Evolutionary conservation across 2,888 invertebrate genomes (phyloP), one percentile per base, ranked within the genome.

Genomic region (Xanthia icteritia): DNA sequence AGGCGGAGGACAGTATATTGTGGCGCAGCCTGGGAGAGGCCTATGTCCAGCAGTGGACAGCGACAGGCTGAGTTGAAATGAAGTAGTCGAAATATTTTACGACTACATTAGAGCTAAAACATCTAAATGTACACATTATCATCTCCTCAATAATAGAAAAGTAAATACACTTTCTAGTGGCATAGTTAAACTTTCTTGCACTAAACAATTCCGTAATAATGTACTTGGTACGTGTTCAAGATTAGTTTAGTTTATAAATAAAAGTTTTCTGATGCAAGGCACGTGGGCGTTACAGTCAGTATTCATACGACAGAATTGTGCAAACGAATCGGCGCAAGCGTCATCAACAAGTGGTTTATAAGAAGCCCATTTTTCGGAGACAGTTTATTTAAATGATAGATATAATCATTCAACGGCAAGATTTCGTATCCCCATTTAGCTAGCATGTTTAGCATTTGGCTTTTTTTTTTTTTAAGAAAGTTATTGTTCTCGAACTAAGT

Each of bases 221-320:
- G 61, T 60, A 42, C 79, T 70, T 68, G 54, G 74, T 84, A 78
- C 85, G 82, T 84, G 83, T 70, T 82, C 72, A 82, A 82, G 63
- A 84, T 84, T 78, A 64, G 36, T 63, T 72, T n/a, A 64, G 61
- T 73, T 73, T 83, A 84, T 74, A 76, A 79, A 85, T 82, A 79
- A 71, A 79, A 65, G 13, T 48, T 51, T 79, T 84, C 84, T 79
- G 85, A 84, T 84, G 82, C 83, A 82, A 84, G 70, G 39, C 83
- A 82, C 83, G 85, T 78, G 72, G 74, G 71, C 9, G 71, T 77
- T 65, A 69, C 71, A 61, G 39, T 81, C 72, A 68, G 54, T n/a
- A 31, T 48, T 61, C 54, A 36, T 31, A 61, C 31, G 42, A 73
- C 31, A 45, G n/a, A 77, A 77, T 66, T 74, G 69, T 74, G 65